These are phyloP conservation scores for Scelioninae gen. 1 DNA, from an alignment of 2,888 invertebrate species.

Conservation along the genomic window DNA sequence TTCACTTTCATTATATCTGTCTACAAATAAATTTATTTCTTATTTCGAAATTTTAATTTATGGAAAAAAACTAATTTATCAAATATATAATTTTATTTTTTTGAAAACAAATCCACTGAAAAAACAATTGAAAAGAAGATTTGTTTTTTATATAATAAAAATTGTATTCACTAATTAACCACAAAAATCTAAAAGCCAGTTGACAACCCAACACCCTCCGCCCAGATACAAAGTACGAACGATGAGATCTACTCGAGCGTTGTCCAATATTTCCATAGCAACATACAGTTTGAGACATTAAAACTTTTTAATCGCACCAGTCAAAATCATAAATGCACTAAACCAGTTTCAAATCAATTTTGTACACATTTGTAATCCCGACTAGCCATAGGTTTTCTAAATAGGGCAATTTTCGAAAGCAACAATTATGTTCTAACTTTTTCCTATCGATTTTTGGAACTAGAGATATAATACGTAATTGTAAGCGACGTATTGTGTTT, in stretches of 20 bases:
- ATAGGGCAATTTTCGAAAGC: neutral
- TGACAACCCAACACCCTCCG: slow-evolving; percentile 6
- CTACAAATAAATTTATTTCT: too few species aligned
- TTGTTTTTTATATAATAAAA: too few species aligned
- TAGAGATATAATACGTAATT: slow-evolving; percentile 23
- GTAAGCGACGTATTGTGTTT: slow-evolving; percentile 1
- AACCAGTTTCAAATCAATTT: slow-evolving; percentile 12
- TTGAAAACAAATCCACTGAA: too few species aligned
- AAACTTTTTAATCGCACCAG: slow-evolving; percentile 9
- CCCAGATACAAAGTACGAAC: neutral
- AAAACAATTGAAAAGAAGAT: too few species aligned
- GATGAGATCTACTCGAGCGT: slow-evolving; percentile 19
- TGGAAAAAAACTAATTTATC: too few species aligned
- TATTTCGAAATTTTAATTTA: too few species aligned
- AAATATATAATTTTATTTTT: too few species aligned
- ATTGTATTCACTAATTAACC: too few species aligned
- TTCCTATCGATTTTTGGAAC: slow-evolving; percentile 15
- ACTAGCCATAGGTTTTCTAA: slow-evolving; percentile 11
- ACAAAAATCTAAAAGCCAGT: too few species aligned
- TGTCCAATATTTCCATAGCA: neutral
- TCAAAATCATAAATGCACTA: slow-evolving; percentile 8
- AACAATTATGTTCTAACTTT: neutral
- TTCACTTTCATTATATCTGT: too few species aligned
- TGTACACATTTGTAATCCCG: slow-evolving; percentile 8
- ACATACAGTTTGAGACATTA: neutral